These are phyloP conservation scores for Drosophila prosaltans DNA, from an alignment of 1,140 invertebrate genomes.

Conservation along the genomic window DNA sequence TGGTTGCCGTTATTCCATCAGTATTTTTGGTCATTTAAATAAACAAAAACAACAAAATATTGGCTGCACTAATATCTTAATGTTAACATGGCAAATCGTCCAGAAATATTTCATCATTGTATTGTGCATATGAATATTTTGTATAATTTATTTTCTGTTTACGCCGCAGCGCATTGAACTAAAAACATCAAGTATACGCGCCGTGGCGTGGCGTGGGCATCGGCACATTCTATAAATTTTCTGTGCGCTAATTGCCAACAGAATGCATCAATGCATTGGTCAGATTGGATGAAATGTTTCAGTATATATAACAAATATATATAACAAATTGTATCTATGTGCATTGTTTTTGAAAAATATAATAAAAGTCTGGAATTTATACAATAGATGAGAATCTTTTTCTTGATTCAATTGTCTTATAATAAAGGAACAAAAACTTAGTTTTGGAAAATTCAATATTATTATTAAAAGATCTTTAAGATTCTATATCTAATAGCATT, in stretches of 20 bases:
- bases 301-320: neutral
- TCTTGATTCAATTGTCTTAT: neutral
- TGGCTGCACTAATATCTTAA: constrained; percentile 33
- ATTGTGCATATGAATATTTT: constrained; percentile 24
- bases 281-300: constrained; percentile 6
- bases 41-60: constrained; percentile 48
- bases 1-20: constrained; percentile 59
- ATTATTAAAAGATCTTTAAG: too few species aligned
- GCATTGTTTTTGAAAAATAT: neutral
- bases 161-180: constrained; percentile 21
- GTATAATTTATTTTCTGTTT: constrained; percentile 16
- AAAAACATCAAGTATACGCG: constrained; percentile 53
- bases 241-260: constrained; percentile 28
- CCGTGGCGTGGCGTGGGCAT: constrained; percentile 62
- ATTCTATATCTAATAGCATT: too few species aligned
- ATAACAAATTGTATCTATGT: neutral
- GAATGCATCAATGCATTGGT: constrained; percentile 13
- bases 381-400: neutral
- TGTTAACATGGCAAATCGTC: constrained; percentile 49
- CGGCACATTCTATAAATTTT: constrained; percentile 39
- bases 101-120: constrained; percentile 44
- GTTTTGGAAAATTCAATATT: neutral
- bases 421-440: neutral
- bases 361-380: neutral
- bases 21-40: constrained; percentile 69